Base-by-base conservation (phyloP, 1,140 invertebrate species). In the Drosophila kepulauana region DNA sequence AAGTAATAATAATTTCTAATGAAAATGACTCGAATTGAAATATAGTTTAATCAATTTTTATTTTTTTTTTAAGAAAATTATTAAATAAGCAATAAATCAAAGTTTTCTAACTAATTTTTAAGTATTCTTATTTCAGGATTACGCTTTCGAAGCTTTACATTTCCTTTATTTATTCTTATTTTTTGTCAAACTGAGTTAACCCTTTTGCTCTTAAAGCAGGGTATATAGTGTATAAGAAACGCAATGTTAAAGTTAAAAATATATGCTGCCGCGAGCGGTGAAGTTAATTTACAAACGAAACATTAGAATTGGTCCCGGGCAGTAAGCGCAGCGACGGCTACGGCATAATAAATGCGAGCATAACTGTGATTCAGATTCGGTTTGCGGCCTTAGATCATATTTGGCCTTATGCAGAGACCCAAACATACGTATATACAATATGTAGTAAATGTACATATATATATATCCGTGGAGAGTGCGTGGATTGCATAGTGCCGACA, bases 201-300 rank as follows among this genome's bases (percentile, higher is more conserved):
- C 2, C 5, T 33, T n/a, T 35, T 33, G 8, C 35, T 10, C 2
- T 15, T 13, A 1, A 6, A 25, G 20, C 20, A 4, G 20, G 20
- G 20, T 25, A 15, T 65, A 6, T 35, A 67, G 70, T 46, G 70
- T 59, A 67, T 67, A 13, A 25, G 43, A 51, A 46, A 35, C 25
- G 30, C 63, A 51, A 15, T 16, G 20, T 71, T 46, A 54, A 78
- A 75, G 56, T 16, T 54, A 66, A 78, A 82, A 82, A 88, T 82
- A 70, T 81, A 65, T 61, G 62, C 52, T 67, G 84, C 84, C 84
- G 80, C 84, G 77, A 72, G 84, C 84, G 70, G 74, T 72, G 80
- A 84, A 87, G 80, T 87, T 87, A 84, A 87, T 87, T 87, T 88
- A 84, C 80, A 87, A 88, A 87, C 84, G 84, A 87, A 87, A 87